Base-by-base conservation (phyloP, 2,888 invertebrate species). In the Rhagonycha fulva region DNA sequence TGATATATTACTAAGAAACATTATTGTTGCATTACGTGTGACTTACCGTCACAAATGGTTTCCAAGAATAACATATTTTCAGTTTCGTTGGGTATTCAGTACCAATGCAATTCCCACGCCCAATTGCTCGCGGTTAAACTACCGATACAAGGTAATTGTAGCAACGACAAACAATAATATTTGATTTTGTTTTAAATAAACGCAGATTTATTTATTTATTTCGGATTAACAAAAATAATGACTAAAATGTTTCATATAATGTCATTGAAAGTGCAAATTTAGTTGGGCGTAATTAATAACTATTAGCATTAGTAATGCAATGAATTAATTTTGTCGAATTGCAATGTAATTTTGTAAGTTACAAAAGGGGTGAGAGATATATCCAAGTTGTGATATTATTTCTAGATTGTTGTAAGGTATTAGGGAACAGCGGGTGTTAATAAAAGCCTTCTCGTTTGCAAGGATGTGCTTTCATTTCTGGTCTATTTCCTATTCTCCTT, bases 401-500 rank as follows among this genome's bases (percentile, higher is more conserved):
- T 72, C 74, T 70, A 60, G 74, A 71, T 74, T 76, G 76, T 76
- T 76, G 62, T 61, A 76, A 73, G 63, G 73, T 61, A 76, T 32
- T 66, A 73, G 71, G 76, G 61, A 26, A 71, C 73, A 70, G 71
- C 68, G 68, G 76, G 61, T 74, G 71, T 47, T 76, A 76, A 76
- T 76, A 76, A 74, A 76, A 73, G 76, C 76, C 68, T 73, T 74
- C 76, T 76, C 73, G 76, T 76, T 76, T 76, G 74, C 74, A 76
- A 74, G 76, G 76, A 76, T 76, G 76, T 74, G 70, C 74, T 76
- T 74, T 70, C 76, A 76, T 76, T 76, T 76, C 76, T 76, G 76
- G 76, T 76, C 76, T 76, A 76, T 76, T 76, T 76, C 76, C 76
- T 76, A 74, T 74, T 76, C 76, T 71, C 71, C 76, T 76, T 73